Conservation (phyloP, 2,797 vertebrate genomes). For the Melanotaenia nigrans region DNA sequence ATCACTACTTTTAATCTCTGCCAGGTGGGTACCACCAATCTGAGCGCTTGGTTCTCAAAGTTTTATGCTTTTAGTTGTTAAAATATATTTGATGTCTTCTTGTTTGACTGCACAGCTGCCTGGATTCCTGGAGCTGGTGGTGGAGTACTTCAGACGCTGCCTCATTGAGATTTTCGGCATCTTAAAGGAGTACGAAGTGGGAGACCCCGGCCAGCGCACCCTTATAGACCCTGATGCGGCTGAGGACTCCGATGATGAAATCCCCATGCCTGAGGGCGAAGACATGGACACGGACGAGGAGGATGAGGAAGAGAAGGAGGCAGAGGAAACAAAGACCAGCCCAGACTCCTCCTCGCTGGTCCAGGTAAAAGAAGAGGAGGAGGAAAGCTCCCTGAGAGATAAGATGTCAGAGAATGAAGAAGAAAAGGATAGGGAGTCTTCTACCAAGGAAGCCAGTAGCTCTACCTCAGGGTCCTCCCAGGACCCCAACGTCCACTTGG, state of each 20-base stretch:
- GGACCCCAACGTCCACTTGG: conserved; percentile 82
- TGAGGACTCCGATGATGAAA: conserved; percentile 85
- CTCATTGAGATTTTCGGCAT: conserved; percentile 99
- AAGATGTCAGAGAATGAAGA: conserved; percentile 71
- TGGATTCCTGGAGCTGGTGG: conserved; percentile 94
- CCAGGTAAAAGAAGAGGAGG: conserved; percentile 80
- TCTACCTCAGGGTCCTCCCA: conserved; percentile 72
- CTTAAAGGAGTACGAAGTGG: conserved; percentile 97
- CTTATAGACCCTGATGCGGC: conserved; percentile 90
- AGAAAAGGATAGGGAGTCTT: conserved; percentile 81
- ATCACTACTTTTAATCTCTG: conserved; percentile 97
- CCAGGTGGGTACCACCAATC: conserved; percentile 84
- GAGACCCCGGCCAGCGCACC: conserved; percentile 94
- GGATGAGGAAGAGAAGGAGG: conserved; percentile 83
- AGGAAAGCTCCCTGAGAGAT: conserved; percentile 66
- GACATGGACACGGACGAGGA: conserved; percentile 86
- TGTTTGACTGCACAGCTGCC: conserved; percentile 84
- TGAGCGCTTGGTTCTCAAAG: no score
- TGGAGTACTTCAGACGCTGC: conserved; percentile 98
- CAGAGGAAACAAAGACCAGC: conserved; percentile 62
- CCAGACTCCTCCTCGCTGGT: conserved; percentile 43
- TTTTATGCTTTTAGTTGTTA: background rate
- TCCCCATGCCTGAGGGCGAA: conserved; percentile 79
- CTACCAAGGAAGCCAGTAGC: conserved; percentile 83
- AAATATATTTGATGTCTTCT: conserved; percentile 4